Evolutionary conservation across 2,113 vertebrate genomes (phyloP), one percentile per base, ranked within the genome.

Genomic region (Oriolus oriolus): DNA sequence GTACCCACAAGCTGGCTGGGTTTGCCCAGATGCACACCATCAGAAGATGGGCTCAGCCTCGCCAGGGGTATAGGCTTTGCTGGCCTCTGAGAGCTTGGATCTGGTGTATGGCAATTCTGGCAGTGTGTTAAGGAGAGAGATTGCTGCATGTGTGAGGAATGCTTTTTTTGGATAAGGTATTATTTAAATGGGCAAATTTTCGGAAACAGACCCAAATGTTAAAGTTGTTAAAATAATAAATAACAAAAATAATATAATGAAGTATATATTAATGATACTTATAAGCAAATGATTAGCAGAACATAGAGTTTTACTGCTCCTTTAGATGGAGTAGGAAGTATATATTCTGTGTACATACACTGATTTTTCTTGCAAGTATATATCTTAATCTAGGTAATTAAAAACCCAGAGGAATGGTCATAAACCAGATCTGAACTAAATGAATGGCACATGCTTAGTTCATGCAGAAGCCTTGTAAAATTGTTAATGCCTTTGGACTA

Each of bases 1-100:
- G 42, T 49, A 14, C n/a, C 45, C 42, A 56, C 10, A 16, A 30
- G 50, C 12, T 3, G 39, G 16, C 11, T 63, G 56, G 12, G 0
- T 37, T 63, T 84, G 54, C 16, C 23, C 35, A 89, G 47, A 9
- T 77, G 75, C 30, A 74, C 31, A 7, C 3, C 23, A 63, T 42
- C 41, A 44, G 33, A 57, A 35, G 57, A 7, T 45, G 26, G 50
- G 35, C 22, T 91, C 37, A 47, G n/a, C 57, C 7, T 79, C 27
- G 22, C 2, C 0, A 6, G 3, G 9, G 24, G 4, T 68, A 4
- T 23, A 7, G 45, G 27, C 30, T 59, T 23, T 84, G 42, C 19
- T 66, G 47, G 15, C 7, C 2, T 33, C 19, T 0, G 0, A 8
- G 33, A 57, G 22, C 39, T 56, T 10, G 3, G 45, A 42, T 17